phyloP scores from a whole-genome alignment of 2,113 vertebrate genomes.

The Himantopus leucocephalus region DNA sequence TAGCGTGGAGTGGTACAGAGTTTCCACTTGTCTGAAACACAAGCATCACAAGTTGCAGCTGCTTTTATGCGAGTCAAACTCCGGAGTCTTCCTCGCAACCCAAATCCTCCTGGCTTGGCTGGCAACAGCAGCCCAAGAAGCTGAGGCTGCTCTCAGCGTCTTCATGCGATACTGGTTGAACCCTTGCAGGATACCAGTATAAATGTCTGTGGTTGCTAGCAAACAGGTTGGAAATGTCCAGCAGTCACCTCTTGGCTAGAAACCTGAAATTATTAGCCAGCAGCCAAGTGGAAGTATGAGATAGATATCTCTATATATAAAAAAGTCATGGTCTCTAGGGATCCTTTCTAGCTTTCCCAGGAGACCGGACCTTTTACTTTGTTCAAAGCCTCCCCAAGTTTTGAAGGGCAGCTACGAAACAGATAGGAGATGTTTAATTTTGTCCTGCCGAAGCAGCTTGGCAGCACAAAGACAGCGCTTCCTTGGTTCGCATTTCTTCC shows the following conservation, averaged over 20 bases:
- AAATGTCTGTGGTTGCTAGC: not conserved
- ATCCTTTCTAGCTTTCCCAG: not conserved
- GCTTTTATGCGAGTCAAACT: not conserved
- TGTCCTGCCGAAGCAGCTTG: not conserved
- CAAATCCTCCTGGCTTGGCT: not conserved
- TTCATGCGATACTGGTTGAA: not conserved
- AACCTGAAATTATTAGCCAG: not conserved
- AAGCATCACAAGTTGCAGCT: not conserved
- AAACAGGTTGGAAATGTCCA: not conserved
- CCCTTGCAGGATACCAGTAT: not conserved
- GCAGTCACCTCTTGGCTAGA: not conserved
- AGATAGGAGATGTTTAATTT: not conserved
- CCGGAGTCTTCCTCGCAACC: not conserved
- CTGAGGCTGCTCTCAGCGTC: not conserved
- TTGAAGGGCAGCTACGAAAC: not conserved
- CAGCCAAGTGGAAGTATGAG: not conserved
- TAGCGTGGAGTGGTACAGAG: rapidly evolving
- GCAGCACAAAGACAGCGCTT: rapidly evolving
- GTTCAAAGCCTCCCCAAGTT: not conserved
- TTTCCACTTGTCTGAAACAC: not conserved
- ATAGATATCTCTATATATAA: not conserved
- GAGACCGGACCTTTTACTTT: not conserved
- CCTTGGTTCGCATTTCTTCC: not conserved
- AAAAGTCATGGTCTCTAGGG: not conserved
- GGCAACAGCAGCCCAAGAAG: not conserved